phyloP scores from a whole-genome alignment of 2,888 invertebrate genomes.

The Polymixis lichenea region DNA sequence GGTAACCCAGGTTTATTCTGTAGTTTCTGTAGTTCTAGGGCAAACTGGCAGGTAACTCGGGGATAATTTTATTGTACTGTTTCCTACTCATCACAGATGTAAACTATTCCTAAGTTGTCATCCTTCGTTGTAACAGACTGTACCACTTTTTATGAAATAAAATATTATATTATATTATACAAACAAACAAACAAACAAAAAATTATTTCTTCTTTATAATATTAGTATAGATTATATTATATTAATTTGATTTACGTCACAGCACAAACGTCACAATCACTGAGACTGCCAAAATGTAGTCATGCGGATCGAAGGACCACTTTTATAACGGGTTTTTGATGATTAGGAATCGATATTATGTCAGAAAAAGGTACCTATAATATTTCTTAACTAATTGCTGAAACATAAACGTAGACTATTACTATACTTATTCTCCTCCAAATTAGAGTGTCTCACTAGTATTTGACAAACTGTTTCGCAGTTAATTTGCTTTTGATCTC shows the following conservation, averaged over 20 bases:
- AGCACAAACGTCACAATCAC: background rate
- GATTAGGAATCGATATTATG: background rate
- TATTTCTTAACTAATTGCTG: background rate
- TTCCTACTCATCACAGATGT: too few relatives aligned
- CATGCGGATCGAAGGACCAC: constrained; percentile 17
- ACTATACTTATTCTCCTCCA: constrained; percentile 3
- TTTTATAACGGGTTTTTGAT: background rate
- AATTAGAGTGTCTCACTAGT: constrained; percentile 30
- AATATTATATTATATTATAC: too few relatives aligned
- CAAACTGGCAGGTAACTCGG: background rate
- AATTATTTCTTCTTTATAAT: too few relatives aligned
- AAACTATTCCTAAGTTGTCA: too few relatives aligned
- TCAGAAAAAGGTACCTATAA: background rate
- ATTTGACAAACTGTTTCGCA: constrained; percentile 47
- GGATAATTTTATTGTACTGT: background rate
- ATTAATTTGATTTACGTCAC: too few relatives aligned
- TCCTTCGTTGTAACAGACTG: too few relatives aligned
- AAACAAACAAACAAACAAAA: too few relatives aligned
- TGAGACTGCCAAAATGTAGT: background rate
- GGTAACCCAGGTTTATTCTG: background rate
- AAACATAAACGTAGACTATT: background rate
- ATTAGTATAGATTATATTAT: too few relatives aligned
- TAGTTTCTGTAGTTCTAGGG: background rate
- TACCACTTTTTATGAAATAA: too few relatives aligned
- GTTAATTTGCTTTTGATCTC: constrained; percentile 53